Base-by-base conservation (phyloP, 2,113 vertebrate species). In the Ranitomeya variabilis region DNA sequence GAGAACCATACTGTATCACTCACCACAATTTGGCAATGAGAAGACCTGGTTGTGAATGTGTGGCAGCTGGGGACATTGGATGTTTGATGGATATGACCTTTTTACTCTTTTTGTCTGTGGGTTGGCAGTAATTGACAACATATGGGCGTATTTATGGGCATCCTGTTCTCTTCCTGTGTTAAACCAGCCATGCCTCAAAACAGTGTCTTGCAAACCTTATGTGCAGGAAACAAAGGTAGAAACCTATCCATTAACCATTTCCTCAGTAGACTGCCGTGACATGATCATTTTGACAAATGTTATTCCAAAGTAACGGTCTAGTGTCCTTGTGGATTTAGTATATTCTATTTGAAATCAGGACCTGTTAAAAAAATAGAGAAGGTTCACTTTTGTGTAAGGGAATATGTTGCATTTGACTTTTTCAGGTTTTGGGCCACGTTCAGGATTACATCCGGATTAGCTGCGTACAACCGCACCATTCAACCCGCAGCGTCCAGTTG, bases 91-190 rank as follows among this genome's bases (percentile, higher is more conserved):
- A 77, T 4, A 0, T 0, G 31, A 86, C 66, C 85, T 88, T 77
- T 80, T 69, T 51, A 9, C 51, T 52, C 54, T 10, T 89, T 45
- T 14, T 83, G 82, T 57, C 85, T 0, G 0, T 31, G 0, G 0
- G 78, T n/a, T 79, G 77, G 18, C 0, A 2, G 12, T 67, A 84
- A 73, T 86, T 66, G 54, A 16, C 31, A 57, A 60, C 74, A 64
- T 6, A 5, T 67, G 88, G 67, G 11, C 81, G 88, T 90, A 91
- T 76, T 88, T 79, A 73, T 88, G 84, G 0, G 0, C 52, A 71
- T 92, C 90, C 88, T 83, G 85, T 89, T 89, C 87, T 86, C 23
- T 88, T 89, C 87, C 81, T 77, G 80, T 89, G 73, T 85, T 84
- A 79, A 79, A 83, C 71, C 60, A 67, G 52, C 51, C 45, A 79